Evolutionary conservation across 2,113 vertebrate species (phyloP), one percentile per base, ranked within the genome.

Genomic region (Catharus bicknelli): DNA sequence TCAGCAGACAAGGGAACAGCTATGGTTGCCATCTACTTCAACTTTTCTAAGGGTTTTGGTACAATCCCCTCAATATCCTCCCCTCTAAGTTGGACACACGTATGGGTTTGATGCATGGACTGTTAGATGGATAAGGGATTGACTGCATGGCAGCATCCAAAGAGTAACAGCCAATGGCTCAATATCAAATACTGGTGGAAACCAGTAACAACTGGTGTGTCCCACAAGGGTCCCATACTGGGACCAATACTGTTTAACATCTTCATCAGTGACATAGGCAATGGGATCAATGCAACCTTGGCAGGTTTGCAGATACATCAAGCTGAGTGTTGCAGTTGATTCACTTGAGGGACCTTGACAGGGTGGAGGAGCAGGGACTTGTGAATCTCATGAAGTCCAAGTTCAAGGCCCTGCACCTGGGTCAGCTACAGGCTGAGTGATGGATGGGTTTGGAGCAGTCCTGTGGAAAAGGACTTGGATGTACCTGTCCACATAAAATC

Each of bases 191-290:
- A 38, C 38, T 38, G 38, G 50, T 26, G 51, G 13, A 94, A 74
- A 59, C 17, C 27, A 69, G 32, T 69, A 40, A 69, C 0, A 0
- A 32, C 3, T 20, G 13, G 8, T 27, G 11, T 59, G 32, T 54
- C 13, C 34, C 40, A 29, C 17, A 32, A 2, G 18, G 15, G 5
- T 64, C 40, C 13, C 21, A 2, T 7, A 34, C 7, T 58, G 59
- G 30, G 15, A 64, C 22, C 1, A 74, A 12, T 27, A 15, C 27
- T 59, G 13, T 48, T 54, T 59, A 43, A 34, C 38, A 16, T 25
- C 13, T 48, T 43, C 67, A 23, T 36, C 51, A 43, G 5, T 22
- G 50, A 22, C 4, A 6, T 0, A 16, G 57, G 20, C n/a, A 70
- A 26, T 58, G 59, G 76, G 67, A 64, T 29, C 12, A 19, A 27